phyloP scores from a whole-genome alignment of 2,888 invertebrate species.

The Amphipoea lucens region DNA sequence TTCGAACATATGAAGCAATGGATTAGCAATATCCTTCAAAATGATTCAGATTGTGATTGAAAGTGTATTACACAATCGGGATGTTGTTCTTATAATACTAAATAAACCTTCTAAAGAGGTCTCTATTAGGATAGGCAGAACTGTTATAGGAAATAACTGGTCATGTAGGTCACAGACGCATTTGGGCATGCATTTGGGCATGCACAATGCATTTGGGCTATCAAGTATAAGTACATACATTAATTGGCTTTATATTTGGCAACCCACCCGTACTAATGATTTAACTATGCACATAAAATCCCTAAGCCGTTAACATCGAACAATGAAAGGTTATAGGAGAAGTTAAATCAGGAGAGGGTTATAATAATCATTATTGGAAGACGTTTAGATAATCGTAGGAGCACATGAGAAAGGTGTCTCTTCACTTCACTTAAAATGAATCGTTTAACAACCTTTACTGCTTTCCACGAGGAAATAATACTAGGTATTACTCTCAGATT shows the following conservation, averaged over 20 bases:
- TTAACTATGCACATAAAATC: constrained; percentile 39
- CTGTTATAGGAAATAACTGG: background rate
- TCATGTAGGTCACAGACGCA: constrained; percentile 15
- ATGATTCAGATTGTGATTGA: background rate
- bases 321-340: constrained; percentile 14
- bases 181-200: constrained; percentile 24
- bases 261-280: constrained; percentile 21
- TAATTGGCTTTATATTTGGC: constrained; percentile 29
- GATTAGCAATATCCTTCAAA: background rate
- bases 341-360: background rate
- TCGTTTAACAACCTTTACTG: constrained; percentile 1
- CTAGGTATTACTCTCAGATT: background rate
- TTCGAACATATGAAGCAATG: background rate
- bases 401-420: background rate
- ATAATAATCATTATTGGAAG: background rate
- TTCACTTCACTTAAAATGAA: background rate
- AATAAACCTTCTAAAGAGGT: background rate
- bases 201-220: constrained; percentile 26
- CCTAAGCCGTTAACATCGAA: constrained; percentile 1
- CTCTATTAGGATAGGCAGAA: background rate
- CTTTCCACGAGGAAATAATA: background rate
- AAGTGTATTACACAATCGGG: background rate
- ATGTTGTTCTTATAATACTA: background rate
- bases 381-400: constrained; percentile 1
- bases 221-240: constrained; percentile 15